Evolutionary conservation across 2,113 vertebrate genomes (phyloP).

Genomic region (Hepsetus odoe): DNA sequence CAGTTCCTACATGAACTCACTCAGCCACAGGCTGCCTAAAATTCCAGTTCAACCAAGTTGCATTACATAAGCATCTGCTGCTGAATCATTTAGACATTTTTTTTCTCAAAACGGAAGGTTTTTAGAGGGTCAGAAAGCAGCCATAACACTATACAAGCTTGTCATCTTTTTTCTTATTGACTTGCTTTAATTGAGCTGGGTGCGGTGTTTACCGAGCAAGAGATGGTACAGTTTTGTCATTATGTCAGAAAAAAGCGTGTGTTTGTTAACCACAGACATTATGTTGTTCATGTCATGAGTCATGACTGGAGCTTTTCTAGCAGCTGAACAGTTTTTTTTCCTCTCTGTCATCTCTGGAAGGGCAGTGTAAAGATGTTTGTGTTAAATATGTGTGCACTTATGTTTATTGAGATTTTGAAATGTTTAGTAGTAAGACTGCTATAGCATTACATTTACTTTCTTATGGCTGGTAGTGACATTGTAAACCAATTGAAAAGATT

Average conservation of each 20-base stretch:
- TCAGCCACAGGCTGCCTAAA: neutral
- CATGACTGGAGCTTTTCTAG: conserved; percentile 27
- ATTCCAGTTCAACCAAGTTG: neutral
- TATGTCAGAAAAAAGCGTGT: neutral
- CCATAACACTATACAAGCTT: neutral
- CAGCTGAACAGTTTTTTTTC: neutral
- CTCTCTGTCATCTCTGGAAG: neutral
- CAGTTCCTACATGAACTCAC: conserved; percentile 25
- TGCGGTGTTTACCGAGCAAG: neutral
- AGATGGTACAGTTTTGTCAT: neutral
- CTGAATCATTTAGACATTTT: conserved; percentile 3
- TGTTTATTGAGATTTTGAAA: neutral
- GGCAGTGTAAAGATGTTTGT: neutral
- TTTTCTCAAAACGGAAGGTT: neutral
- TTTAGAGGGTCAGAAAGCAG: neutral
- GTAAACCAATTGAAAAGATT: no score
- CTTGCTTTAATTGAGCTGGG: neutral
- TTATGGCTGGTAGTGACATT: no score
- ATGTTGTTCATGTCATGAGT: neutral
- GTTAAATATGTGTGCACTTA: neutral
- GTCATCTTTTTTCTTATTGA: conserved; percentile 16
- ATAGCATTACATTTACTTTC: neutral
- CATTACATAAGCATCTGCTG: conserved; percentile 17
- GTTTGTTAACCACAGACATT: conserved; percentile 2
- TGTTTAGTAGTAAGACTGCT: neutral